Base-by-base conservation (phyloP, 1,140 invertebrate species). In the Lethocerus indicus region DNA sequence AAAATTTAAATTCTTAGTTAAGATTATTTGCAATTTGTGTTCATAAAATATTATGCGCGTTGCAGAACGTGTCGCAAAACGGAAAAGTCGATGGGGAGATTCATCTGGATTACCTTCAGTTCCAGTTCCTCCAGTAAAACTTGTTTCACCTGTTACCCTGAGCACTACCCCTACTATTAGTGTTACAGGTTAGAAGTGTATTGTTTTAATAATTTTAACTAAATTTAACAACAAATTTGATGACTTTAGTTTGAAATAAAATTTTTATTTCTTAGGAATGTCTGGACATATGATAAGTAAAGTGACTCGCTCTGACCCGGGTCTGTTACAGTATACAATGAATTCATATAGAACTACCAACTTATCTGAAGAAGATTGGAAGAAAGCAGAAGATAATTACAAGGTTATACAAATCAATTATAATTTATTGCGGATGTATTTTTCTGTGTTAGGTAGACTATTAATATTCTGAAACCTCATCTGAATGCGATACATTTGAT, bases 311-410 rank as follows among this genome's bases (percentile, higher is more conserved):
- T 78, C 69, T 54, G 86, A 89, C 71, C 83, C 83, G 3, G 81
- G 78, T 0, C 64, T 90, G 28, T 65, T 89, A 56, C 76, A 81
- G 49, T 91, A 92, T 62, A 87, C 86, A 0, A 71, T 83, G 50
- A 82, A 84, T 55, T 86, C 89, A 27, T 95, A 88, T 67, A 86
- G 90, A 3, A 75, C 78, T 7, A 71, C 78, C 21, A 79, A 87
- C 68, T 67, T 96, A 6, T 79, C 74, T 39, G 79, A 83, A 41
- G 89, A 92, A 53, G 89, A 95, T 57, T 92, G 91, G 83, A 87
- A 87, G 58, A 93, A 95, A 60, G 91, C 81, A 52, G 84, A 89
- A 61, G 87, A 95, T 65, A 88, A 94, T 66, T 87, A 83, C 59
- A 92, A 94, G 65, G 78, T 81, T 56, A 48, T 21, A 20, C 29